Conservation (phyloP, 2,888 invertebrate species). For the Tetranychus piercei region DNA sequence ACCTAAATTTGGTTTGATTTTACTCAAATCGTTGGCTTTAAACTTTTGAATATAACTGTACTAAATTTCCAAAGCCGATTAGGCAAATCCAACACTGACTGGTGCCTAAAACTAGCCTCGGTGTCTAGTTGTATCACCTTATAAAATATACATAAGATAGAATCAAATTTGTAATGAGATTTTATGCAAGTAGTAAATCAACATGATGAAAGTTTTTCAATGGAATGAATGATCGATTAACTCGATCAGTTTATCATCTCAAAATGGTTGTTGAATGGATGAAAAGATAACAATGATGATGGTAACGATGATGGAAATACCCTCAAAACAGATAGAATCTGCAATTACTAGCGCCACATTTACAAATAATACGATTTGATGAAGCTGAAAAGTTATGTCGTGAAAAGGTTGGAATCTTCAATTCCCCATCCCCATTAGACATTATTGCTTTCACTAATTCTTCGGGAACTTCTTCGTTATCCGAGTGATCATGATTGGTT, state of each 20-base stretch:
- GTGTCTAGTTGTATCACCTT: too few relatives aligned
- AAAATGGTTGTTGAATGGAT: background rate
- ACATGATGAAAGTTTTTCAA: background rate
- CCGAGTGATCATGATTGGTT: background rate
- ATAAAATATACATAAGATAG: too few relatives aligned
- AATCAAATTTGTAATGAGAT: too few relatives aligned
- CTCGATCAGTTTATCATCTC: background rate
- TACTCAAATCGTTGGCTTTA: too few relatives aligned
- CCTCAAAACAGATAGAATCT: background rate
- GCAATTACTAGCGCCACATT: conserved; percentile 3
- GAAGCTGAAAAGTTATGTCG: background rate
- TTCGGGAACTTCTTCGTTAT: background rate
- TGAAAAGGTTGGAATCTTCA: background rate
- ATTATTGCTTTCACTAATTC: background rate
- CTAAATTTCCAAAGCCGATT: too few relatives aligned
- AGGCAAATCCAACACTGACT: too few relatives aligned
- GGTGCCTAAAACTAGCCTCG: too few relatives aligned
- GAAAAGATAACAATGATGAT: background rate
- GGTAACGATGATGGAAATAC: background rate
- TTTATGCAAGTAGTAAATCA: too few relatives aligned
- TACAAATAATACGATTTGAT: background rate
- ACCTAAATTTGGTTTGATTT: too few relatives aligned
- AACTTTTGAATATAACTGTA: too few relatives aligned
- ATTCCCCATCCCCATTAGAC: background rate
- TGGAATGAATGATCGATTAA: background rate